phyloP scores from a whole-genome alignment of 2,797 vertebrate species.

The Glyptemys insculpta region DNA sequence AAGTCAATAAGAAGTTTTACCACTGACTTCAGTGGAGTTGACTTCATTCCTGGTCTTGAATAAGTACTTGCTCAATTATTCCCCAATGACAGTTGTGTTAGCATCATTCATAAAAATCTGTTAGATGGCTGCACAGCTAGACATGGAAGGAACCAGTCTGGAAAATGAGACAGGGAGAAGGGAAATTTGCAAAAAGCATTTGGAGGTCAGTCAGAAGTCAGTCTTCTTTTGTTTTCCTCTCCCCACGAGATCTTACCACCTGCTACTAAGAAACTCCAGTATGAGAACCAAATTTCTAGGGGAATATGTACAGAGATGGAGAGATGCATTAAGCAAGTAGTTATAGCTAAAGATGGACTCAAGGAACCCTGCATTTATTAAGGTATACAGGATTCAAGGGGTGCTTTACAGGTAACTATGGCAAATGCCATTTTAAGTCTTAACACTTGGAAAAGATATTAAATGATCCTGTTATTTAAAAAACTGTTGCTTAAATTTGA shows the following conservation, averaged over 20 bases:
- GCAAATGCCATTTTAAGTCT: not conserved
- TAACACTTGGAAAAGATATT: not conserved
- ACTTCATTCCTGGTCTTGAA: not conserved
- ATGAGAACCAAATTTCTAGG: not conserved
- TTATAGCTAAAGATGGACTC: fast-evolving
- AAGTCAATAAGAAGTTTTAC: fast-evolving
- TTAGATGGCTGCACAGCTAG: not conserved
- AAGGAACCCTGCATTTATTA: not conserved
- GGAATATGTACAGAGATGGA: fast-evolving
- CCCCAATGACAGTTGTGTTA: fast-evolving
- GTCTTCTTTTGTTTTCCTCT: not conserved
- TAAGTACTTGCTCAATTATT: not conserved
- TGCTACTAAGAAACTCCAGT: not conserved
- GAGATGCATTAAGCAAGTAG: fast-evolving
- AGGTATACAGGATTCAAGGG: not conserved
- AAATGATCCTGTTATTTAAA: not conserved
- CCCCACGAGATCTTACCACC: not conserved
- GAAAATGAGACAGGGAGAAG: too few relatives aligned
- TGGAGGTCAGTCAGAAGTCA: not conserved
- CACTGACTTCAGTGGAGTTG: not conserved
- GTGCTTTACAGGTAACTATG: fast-evolving
- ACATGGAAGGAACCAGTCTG: fast-evolving
- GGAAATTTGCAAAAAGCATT: not conserved
- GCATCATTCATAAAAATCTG: fast-evolving
- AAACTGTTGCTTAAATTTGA: fast-evolving